Evolutionary conservation across 2,888 invertebrate species (phyloP).

Genomic region (Automeris io): DNA sequence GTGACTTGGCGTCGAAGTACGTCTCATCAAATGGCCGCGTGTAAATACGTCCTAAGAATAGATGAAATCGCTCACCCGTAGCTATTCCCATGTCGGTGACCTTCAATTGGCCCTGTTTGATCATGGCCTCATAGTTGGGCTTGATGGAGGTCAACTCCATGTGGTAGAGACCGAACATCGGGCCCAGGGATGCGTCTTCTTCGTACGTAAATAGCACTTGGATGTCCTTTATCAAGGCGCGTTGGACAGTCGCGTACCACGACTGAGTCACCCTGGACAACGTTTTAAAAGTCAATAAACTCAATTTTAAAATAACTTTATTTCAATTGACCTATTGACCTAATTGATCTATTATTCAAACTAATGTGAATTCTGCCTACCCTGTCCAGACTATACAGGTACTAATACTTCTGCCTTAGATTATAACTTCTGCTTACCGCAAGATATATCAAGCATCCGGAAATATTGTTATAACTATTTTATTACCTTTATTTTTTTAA

Average conservation of each 20-base stretch:
- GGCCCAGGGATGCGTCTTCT: conserved; percentile 81
- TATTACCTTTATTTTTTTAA: no score
- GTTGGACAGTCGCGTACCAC: conserved; percentile 84
- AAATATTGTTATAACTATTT: no score
- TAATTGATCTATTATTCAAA: background rate
- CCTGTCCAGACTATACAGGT: no score
- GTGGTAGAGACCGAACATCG: conserved; percentile 86
- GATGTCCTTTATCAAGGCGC: conserved; percentile 89
- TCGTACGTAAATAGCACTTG: conserved; percentile 86
- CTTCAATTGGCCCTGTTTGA: conserved; percentile 87
- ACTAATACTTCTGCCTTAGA: no score
- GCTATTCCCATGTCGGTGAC: conserved; percentile 91
- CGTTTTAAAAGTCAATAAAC: background rate
- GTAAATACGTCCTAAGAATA: background rate
- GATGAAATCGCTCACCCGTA: conserved; percentile 77
- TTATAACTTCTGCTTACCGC: no score
- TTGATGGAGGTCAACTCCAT: conserved; percentile 87
- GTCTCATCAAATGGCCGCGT: no score
- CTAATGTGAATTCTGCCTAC: no score
- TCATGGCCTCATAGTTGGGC: conserved; percentile 94
- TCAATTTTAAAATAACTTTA: background rate
- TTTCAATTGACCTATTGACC: background rate
- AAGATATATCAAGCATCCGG: no score
- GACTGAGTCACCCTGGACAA: conserved; percentile 77
- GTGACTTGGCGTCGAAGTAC: no score